A percentile compares a stretch with the other conserved stretches of the same genome.
phyloP scores from a whole-genome alignment of 2,888 invertebrate species.

The Drosophila infuscata region DNA sequence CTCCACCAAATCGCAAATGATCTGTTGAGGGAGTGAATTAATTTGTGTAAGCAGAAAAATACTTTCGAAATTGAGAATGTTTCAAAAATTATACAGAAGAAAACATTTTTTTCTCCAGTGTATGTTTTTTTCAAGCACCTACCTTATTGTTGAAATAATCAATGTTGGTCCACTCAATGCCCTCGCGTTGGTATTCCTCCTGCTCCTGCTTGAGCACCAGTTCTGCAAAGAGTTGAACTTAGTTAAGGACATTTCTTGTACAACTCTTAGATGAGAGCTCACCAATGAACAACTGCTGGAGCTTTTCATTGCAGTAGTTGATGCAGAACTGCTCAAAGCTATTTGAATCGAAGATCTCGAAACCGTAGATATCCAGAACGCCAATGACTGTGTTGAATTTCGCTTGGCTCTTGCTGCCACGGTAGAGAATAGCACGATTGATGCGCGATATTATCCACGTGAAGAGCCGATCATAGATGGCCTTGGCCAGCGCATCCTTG shows the following conservation, averaged over 20 bases:
- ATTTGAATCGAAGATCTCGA: conserved; percentile 98
- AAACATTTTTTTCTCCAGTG: neutral
- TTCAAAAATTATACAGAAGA: no score
- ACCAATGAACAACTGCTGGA: conserved; percentile 99
- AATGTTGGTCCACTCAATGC: conserved; percentile 97
- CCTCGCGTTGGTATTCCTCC: conserved; percentile 97
- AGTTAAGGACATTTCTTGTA: neutral
- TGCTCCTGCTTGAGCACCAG: conserved; percentile 99
- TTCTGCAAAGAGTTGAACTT: conserved; percentile 87
- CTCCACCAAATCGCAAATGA: conserved; percentile 98
- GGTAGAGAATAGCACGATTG: conserved; percentile 95
- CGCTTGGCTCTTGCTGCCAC: conserved; percentile 84
- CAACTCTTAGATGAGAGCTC: conserved; percentile 62
- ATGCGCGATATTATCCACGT: conserved; percentile 96
- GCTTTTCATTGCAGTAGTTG: conserved; percentile 99
- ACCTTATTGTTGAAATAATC: conserved; percentile 98
- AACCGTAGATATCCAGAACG: conserved; percentile 99
- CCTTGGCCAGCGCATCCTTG: conserved; percentile 95
- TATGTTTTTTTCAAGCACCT: conserved; percentile 1
- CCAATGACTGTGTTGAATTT: conserved; percentile 87
- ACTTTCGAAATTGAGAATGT: neutral
- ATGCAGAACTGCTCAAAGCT: conserved; percentile 99
- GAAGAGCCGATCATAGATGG: conserved; percentile 97
- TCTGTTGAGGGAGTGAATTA: conserved; percentile 64
- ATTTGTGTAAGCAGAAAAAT: neutral